A percentile compares a stretch with the other conserved stretches of the same genome.
Conservation (phyloP, 2,113 vertebrate species). For the Rhodinocichla rosea region DNA sequence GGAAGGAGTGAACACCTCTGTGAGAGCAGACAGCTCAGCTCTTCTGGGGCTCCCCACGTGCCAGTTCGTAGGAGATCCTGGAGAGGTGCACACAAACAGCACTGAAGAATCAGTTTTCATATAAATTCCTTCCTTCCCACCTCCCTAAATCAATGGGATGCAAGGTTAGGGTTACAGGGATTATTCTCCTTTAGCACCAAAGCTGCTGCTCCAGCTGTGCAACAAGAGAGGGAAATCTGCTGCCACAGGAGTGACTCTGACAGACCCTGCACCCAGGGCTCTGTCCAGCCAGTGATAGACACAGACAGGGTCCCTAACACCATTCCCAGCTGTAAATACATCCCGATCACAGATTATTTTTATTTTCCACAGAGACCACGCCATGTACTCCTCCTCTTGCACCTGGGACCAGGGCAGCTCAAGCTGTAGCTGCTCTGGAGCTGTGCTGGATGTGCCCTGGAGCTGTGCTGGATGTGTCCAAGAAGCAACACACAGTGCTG, state of each 20-base stretch:
- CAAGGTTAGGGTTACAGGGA: background rate
- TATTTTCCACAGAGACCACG: background rate
- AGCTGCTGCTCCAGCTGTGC: background rate
- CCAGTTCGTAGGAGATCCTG: background rate
- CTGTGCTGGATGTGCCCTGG: background rate
- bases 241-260: background rate
- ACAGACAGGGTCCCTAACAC: background rate
- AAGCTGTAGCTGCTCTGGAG: background rate
- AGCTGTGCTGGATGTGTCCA: background rate
- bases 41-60: background rate
- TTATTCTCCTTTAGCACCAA: background rate
- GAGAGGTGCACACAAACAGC: background rate
- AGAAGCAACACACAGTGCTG: background rate
- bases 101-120: background rate
- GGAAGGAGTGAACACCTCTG: background rate
- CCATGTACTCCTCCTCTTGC: accelerated
- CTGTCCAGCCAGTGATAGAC: background rate
- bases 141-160: background rate
- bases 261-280: background rate
- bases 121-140: background rate
- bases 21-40: background rate
- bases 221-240: background rate
- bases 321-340: background rate
- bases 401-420: background rate
- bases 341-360: background rate